phyloP scores from a whole-genome alignment of 2,797 vertebrate genomes.

The Sebastes glaucus region DNA sequence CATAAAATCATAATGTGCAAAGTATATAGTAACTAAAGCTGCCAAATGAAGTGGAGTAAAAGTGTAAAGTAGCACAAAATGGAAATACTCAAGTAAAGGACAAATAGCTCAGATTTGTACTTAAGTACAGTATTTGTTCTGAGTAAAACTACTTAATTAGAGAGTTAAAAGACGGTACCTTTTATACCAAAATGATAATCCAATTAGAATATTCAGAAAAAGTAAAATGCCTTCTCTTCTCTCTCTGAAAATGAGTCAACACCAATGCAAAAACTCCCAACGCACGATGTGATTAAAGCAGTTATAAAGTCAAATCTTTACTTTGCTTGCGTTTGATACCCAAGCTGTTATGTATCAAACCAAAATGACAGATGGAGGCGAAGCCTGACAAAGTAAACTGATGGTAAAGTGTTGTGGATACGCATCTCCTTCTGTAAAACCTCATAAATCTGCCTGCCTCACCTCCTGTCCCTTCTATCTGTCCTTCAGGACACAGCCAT shows the following conservation, averaged over 20 bases:
- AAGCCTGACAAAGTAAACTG: background rate
- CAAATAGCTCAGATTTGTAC: background rate
- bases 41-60: background rate
- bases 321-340: background rate
- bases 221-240: background rate
- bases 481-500: conserved; percentile 93
- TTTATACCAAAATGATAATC: background rate
- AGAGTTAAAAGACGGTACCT: background rate
- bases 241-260: background rate
- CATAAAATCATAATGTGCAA: background rate
- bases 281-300: background rate
- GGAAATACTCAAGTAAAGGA: background rate
- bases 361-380: background rate
- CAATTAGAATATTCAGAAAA: background rate
- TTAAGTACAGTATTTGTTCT: background rate
- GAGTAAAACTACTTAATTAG: background rate
- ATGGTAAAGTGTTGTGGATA: background rate
- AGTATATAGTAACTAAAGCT: background rate
- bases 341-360: background rate
- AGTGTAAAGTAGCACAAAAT: too few species aligned
- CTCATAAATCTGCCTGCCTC: background rate
- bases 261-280: background rate
- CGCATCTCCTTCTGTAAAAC: background rate
- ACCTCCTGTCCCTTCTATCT: background rate
- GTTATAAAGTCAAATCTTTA: background rate